These are phyloP conservation scores for Ophion obscuratus DNA, from an alignment of 2,888 invertebrate genomes.

Conservation along the genomic window DNA sequence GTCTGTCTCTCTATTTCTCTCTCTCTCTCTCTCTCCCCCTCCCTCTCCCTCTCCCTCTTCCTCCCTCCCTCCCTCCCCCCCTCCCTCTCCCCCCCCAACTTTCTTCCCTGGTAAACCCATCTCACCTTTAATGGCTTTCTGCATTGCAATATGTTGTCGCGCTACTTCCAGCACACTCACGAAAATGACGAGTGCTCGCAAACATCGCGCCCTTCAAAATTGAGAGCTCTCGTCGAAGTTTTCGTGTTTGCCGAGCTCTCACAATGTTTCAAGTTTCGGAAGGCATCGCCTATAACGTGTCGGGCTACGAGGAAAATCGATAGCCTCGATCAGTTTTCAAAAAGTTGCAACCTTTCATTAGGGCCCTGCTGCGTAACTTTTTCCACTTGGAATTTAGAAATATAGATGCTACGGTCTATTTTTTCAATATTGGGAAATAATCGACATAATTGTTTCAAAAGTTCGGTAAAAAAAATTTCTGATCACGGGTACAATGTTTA, in stretches of 20 bases:
- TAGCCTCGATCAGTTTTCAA: background rate
- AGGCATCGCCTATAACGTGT: background rate
- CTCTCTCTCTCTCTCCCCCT: too few species aligned
- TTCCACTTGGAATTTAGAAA: too few species aligned
- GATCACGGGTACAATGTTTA: too few species aligned
- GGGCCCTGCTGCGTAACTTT: too few species aligned
- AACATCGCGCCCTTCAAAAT: background rate
- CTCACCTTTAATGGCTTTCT: constrained; percentile 37
- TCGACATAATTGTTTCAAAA: too few species aligned
- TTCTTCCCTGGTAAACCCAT: constrained; percentile 28
- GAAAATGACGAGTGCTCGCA: constrained; percentile 1
- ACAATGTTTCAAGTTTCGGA: background rate
- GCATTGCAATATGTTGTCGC: constrained; percentile 35
- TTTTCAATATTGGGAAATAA: too few species aligned
- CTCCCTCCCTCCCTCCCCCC: background rate
- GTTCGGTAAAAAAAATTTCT: too few species aligned
- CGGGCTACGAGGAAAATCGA: constrained; percentile 8
- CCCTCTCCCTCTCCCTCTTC: background rate
- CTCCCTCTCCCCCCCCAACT: background rate
- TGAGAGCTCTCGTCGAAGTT: constrained; percentile 12
- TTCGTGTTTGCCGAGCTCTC: background rate
- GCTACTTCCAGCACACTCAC: background rate
- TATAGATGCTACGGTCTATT: too few species aligned
- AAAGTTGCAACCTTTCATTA: too few species aligned
- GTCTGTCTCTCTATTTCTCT: too few species aligned